Evolutionary conservation across 2,888 invertebrate species (phyloP), one percentile per base, ranked within the genome.

Genomic region (Hypomecis punctinalis): DNA sequence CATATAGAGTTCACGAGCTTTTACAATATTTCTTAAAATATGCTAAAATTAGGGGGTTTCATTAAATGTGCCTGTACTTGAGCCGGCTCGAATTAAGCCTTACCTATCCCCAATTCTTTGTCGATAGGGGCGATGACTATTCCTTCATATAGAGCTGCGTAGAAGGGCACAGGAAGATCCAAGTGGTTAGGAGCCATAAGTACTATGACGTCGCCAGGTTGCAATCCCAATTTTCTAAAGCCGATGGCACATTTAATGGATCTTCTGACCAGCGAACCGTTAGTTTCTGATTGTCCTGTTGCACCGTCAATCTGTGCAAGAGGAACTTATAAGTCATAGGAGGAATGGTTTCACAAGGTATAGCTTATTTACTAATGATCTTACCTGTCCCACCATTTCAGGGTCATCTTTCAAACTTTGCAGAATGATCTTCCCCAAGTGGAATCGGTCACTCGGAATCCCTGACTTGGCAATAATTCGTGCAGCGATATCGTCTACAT

Each of bases 91-190:
- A 9, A 0, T 40, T 7, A 7, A 63, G 60, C 84, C 86, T 81
- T 73, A 90, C 89, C 72, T 10, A 81, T 67, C 36, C 76, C 74
- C 39, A 87, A 74, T 43, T 77, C 82, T 1, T 67, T 73, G 60
- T 90, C 90, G 0, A 82, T 63, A 5, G 79, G 79, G 0, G 86
- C 78, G n/a, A 83, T 65, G n/a, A 78, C 74, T 3, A 87, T 80
- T 3, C 94, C 94, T 6, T 92, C 79, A 70, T 85, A 93, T 3
- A 91, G 68, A 0, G 89, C 85, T 0, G 93, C 93, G 48, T 94
- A 86, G 53, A 90, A 83, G 0, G 94, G 93, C 36, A 93, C 82
- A 5, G 79, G 78, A 8, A 88, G 74, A 61, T 94, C 84, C 5
- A 93, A 40, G 42, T 91, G 90, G 66, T 89, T 93, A 0, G 86